These are phyloP conservation scores for Aplysia californica DNA, from an alignment of 1,140 invertebrate species.

Conservation along the genomic window DNA sequence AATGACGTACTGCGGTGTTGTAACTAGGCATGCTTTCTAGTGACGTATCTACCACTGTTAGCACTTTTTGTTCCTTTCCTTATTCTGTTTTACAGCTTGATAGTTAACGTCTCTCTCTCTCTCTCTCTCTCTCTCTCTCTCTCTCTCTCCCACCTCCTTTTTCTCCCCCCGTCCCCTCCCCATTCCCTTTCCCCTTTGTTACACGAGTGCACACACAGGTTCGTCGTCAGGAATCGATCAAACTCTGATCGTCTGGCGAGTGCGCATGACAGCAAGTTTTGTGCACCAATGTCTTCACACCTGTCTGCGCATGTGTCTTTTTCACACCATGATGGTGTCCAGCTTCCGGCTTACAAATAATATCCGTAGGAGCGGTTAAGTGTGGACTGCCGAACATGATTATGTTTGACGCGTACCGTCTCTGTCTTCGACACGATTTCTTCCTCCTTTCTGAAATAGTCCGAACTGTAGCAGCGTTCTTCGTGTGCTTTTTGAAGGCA, in stretches of 20 bases:
- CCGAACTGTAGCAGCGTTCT: neutral
- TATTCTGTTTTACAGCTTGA: too few relatives aligned
- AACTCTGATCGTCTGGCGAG: conserved; percentile 29
- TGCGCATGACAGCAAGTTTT: conserved; percentile 31
- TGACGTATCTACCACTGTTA: neutral
- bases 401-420: neutral
- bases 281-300: conserved; percentile 29
- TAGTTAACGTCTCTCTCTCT: neutral
- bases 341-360: too few relatives aligned
- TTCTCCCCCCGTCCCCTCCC: neutral
- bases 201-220: neutral
- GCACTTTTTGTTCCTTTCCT: too few relatives aligned
- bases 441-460: neutral
- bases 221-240: conserved; percentile 33
- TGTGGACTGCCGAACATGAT: neutral
- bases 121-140: neutral
- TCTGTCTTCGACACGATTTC: neutral
- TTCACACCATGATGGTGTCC: neutral
- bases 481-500: neutral
- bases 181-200: neutral
- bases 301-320: neutral
- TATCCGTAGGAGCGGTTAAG: neutral
- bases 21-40: neutral
- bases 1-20: too few relatives aligned
- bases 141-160: neutral